Base-by-base conservation (phyloP, 2,888 invertebrate species). In the Phortica okadai region DNA sequence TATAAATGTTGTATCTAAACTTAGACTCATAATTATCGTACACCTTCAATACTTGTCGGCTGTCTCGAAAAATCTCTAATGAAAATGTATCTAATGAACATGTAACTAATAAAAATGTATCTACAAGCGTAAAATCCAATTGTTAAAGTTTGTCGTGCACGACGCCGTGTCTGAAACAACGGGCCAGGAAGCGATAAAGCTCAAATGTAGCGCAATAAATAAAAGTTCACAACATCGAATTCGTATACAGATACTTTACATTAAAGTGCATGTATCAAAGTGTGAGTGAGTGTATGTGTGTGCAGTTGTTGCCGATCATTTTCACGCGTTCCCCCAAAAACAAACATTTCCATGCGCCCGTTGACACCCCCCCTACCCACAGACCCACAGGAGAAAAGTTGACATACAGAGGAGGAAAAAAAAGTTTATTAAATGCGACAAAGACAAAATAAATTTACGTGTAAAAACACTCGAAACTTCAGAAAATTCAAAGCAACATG, bases 111-210 rank as follows among this genome's bases (percentile, higher is more conserved):
- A 62, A 62, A 62, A 62, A 62, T 62, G 16, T 62, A 8, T n/a
- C 16, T 16, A 62, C 7, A 62, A 7, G 21, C 8, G n/a, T n/a
- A 62, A 62, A 62, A 21, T 25, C 8, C 11, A 21, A 62, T 62
- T 62, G 50, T 50, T 14, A 50, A 50, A 50, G 8, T 50, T 50
- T 33, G 33, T 33, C 33, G 33, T 33, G 33, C 33, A 33, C 33
- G 33, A 33, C 33, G 33, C 50, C 50, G 50, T 50, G 8, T 45
- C 7, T 6, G 45, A 45, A 45, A 77, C 1, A 45, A 45, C 6
- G 45, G 45, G 45, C 77, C 85, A 88, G 85, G 85, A 85, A 85
- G 88, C 85, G 86, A 88, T 85, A 88, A 85, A 88, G 85, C 88
- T 85, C 80, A 78, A 78, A 72, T 72, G 77, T 77, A 78, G 79